Percentiles rank a stretch among this genome's conserved stretches.
Conservation (phyloP, 2,888 invertebrate genomes). For the Pachycephus smyrnensis region DNA sequence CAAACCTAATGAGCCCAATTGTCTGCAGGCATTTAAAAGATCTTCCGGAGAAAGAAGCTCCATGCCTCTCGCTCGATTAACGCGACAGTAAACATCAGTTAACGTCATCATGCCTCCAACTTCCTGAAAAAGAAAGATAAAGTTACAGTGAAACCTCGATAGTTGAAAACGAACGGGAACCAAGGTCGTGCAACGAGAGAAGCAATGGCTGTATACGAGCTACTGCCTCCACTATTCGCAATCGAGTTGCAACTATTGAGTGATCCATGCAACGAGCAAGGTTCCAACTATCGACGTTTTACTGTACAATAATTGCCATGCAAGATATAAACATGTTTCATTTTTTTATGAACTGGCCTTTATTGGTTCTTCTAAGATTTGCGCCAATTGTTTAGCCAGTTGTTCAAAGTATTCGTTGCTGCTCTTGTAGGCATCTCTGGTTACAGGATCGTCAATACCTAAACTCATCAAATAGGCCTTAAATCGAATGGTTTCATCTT, state of each 20-base stretch:
- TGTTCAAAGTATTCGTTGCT: constrained; percentile 87
- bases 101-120: constrained; percentile 97
- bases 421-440: constrained; percentile 88
- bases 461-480: constrained; percentile 96
- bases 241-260: too few relatives aligned
- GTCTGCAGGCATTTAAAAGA: constrained; percentile 89
- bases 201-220: too few relatives aligned
- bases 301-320: background rate
- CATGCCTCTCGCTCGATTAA: constrained; percentile 95
- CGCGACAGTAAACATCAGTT: constrained; percentile 96
- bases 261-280: too few relatives aligned
- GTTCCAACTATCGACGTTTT: background rate
- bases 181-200: too few relatives aligned
- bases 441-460: constrained; percentile 98
- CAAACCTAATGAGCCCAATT: constrained; percentile 74
- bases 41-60: constrained; percentile 98
- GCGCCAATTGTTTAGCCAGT: constrained; percentile 87
- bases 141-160: background rate
- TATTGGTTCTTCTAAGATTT: constrained; percentile 84
- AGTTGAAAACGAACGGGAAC: background rate
- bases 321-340: background rate
- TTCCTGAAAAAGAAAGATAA: constrained; percentile 70
- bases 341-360: constrained; percentile 71
- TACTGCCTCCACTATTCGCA: too few relatives aligned
- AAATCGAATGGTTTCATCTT: constrained; percentile 96